Evolutionary conservation across 2,888 invertebrate genomes (phyloP).

Genomic region (Elegia similella): DNA sequence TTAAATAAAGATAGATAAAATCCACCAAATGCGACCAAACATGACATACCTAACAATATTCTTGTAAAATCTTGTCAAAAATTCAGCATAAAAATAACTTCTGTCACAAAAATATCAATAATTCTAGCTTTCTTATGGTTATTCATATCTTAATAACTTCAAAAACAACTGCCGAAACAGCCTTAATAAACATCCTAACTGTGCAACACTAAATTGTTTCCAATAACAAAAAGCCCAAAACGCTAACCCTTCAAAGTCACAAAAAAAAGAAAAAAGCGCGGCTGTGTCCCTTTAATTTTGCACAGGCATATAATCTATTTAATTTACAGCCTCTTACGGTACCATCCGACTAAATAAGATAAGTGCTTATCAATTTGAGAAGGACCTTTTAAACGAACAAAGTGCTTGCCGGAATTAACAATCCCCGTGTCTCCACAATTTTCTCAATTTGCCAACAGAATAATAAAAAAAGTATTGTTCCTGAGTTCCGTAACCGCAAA

Average conservation of each 20-base stretch:
- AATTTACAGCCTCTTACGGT: conserved; percentile 49
- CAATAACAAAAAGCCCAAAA: conserved; percentile 16
- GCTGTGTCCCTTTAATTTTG: conserved; percentile 36
- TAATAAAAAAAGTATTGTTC: conserved; percentile 58
- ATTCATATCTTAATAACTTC: too few species aligned
- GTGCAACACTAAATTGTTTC: neutral
- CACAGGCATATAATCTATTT: conserved; percentile 47
- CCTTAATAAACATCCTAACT: neutral
- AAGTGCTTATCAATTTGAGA: conserved; percentile 54
- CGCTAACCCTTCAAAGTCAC: conserved; percentile 33
- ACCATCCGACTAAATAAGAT: conserved; percentile 44
- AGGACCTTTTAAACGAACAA: conserved; percentile 44
- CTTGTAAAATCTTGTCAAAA: too few species aligned
- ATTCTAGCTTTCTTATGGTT: too few species aligned
- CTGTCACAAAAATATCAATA: too few species aligned
- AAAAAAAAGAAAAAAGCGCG: conserved; percentile 38
- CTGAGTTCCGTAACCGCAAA: conserved; percentile 50
- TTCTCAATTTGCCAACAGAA: conserved; percentile 62
- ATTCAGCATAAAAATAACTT: too few species aligned
- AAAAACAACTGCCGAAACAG: neutral
- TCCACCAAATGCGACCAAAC: too few species aligned
- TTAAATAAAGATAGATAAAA: too few species aligned
- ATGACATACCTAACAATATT: too few species aligned
- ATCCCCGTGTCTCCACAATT: conserved; percentile 48
- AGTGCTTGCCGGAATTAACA: conserved; percentile 52